phyloP scores from a whole-genome alignment of 2,797 vertebrate genomes.

The Leucoraja ocellata region DNA sequence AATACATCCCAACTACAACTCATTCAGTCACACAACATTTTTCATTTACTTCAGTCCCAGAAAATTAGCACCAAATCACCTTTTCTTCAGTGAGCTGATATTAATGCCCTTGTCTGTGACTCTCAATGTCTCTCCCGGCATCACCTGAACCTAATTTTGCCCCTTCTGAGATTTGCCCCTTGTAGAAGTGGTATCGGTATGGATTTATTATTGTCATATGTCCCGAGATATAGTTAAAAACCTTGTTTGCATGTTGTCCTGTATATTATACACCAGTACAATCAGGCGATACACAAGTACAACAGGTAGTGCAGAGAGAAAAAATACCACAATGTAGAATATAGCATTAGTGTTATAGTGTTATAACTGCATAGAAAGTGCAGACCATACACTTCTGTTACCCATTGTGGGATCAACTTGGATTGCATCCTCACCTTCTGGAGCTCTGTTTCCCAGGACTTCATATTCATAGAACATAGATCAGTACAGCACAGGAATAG shows the following conservation, averaged over 20 bases:
- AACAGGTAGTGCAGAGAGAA: no score
- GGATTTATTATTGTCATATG: no score
- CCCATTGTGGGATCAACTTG: background rate
- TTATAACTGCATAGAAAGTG: no score
- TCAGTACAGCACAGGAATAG: no score
- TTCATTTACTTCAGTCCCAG: background rate
- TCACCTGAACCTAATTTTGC: conserved; percentile 39
- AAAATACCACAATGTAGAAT: no score
- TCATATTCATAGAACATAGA: background rate
- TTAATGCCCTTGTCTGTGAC: background rate
- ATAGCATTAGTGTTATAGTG: no score
- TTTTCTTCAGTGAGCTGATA: background rate
- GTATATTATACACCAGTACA: no score
- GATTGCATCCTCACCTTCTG: background rate
- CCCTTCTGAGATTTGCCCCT: conserved; percentile 35
- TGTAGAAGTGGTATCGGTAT: no score
- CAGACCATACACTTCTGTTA: background rate
- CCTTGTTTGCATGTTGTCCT: no score
- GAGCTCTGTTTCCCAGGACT: background rate
- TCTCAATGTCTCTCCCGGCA: conserved; percentile 42
- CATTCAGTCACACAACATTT: background rate
- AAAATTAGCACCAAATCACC: background rate
- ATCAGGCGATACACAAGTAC: no score
- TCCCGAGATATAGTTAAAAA: no score
- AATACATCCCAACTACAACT: background rate